Conservation (phyloP, 35 echinoderm and acorn worm genomes). For the Anneissia japonica region DNA sequence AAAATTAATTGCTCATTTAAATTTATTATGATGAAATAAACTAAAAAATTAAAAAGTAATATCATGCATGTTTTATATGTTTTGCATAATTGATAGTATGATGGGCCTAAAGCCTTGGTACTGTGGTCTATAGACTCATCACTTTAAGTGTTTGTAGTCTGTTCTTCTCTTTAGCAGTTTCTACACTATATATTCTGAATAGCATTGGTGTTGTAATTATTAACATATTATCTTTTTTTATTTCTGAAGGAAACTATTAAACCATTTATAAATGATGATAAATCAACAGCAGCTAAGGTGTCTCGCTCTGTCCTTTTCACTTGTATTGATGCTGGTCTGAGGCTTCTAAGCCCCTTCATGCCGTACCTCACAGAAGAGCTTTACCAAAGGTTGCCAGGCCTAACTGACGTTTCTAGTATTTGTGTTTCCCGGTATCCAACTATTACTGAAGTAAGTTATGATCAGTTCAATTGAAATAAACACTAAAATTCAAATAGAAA, state of each 20-base stretch:
- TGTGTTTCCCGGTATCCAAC: slow-evolving; percentile 65
- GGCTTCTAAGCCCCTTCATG: slow-evolving; percentile 82
- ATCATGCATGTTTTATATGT: too few species aligned
- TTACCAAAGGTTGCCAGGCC: slow-evolving; percentile 60
- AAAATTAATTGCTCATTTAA: too few species aligned
- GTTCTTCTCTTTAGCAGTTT: too few species aligned
- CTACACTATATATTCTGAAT: too few species aligned
- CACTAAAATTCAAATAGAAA: too few species aligned
- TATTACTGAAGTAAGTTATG: slow-evolving; percentile 38
- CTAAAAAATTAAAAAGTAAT: too few species aligned
- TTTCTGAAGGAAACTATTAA: slow-evolving; percentile 67
- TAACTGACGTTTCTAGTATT: slow-evolving; percentile 37
- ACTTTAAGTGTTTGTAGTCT: too few species aligned
- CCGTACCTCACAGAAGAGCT: slow-evolving; percentile 84
- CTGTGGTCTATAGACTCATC: too few species aligned
- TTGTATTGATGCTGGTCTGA: slow-evolving; percentile 64
- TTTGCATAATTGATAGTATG: too few species aligned
- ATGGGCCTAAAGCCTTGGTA: too few species aligned
- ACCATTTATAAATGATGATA: neutral
- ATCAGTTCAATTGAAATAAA: too few species aligned
- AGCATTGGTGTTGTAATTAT: neutral
- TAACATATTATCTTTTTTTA: neutral
- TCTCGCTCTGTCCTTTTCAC: slow-evolving; percentile 32
- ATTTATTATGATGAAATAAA: too few species aligned
- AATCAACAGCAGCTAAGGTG: neutral